phyloP scores from a whole-genome alignment of 2,797 vertebrate species.

The Ispidina picta region DNA sequence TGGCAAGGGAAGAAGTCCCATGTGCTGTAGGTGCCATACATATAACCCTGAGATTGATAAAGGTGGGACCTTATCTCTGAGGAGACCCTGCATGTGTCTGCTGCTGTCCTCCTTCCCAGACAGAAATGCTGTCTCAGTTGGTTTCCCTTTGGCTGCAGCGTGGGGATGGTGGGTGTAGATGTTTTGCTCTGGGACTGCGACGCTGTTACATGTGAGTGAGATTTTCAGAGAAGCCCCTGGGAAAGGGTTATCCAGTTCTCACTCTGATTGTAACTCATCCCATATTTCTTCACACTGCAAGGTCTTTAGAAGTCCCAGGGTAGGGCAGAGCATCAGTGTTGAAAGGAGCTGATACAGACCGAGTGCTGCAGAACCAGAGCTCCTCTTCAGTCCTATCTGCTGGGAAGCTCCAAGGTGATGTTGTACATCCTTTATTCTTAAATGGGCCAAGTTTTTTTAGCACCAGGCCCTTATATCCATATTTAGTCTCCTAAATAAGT shows the following conservation, averaged over 20 bases:
- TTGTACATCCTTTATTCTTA: conserved; percentile 53
- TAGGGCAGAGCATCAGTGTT: background rate
- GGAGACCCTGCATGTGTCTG: background rate
- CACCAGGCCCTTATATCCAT: conserved; percentile 49
- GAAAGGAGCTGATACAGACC: conserved; percentile 30
- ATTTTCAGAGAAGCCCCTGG: conserved; percentile 17
- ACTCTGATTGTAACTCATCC: background rate
- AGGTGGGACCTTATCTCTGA: background rate
- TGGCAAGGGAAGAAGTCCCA: fast-evolving
- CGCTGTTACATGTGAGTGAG: background rate
- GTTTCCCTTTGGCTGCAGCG: background rate
- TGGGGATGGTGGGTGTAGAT: background rate
- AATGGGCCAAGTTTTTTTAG: conserved; percentile 66
- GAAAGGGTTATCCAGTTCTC: background rate
- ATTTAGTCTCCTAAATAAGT: conserved; percentile 65
- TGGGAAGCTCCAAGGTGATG: conserved; percentile 63
- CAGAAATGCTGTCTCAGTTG: background rate
- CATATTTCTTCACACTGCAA: background rate
- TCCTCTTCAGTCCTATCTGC: conserved; percentile 21
- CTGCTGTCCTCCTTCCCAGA: background rate
- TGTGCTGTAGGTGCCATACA: background rate
- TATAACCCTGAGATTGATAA: background rate
- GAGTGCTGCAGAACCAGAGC: background rate
- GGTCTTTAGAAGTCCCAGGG: conserved; percentile 22
- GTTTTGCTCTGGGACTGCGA: background rate